phyloP scores from a whole-genome alignment of 2,113 vertebrate genomes.

The Aix galericulata region DNA sequence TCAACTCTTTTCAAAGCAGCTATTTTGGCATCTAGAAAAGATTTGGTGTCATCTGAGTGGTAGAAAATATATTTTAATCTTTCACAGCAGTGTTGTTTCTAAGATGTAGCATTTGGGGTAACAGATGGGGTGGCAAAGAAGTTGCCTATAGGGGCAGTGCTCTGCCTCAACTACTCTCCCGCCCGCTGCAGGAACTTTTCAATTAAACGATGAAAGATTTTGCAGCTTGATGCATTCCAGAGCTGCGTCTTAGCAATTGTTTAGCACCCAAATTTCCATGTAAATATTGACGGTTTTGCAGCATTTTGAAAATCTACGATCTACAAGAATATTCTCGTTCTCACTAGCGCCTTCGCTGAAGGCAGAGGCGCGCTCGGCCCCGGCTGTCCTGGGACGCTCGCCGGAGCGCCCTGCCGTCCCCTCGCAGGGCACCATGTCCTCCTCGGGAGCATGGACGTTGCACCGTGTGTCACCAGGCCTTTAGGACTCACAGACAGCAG shows the following conservation, averaged over 20 bases:
- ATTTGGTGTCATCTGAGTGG: constrained; percentile 88
- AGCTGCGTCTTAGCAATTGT: constrained; percentile 76
- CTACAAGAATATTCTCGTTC: constrained; percentile 20
- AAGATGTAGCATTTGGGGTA: constrained; percentile 88
- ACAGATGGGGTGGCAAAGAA: constrained; percentile 88
- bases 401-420: background rate
- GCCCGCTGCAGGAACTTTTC: constrained; percentile 84
- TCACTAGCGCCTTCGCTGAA: background rate
- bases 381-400: background rate
- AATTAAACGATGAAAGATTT: constrained; percentile 84
- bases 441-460: rapidly evolving
- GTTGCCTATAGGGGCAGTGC: constrained; percentile 86
- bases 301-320: constrained; percentile 40
- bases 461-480: background rate
- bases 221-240: constrained; percentile 77
- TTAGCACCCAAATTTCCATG: constrained; percentile 73
- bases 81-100: constrained; percentile 87
- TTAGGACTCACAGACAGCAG: background rate
- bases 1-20: constrained; percentile 88
- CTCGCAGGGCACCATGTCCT: rapidly evolving
- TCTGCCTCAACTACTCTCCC: constrained; percentile 84
- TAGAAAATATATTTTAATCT: constrained; percentile 90
- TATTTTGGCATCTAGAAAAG: constrained; percentile 89
- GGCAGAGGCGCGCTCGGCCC: background rate
- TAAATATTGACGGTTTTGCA: constrained; percentile 70